Percentiles rank a stretch among this genome's conserved stretches.
These are phyloP conservation scores for Muscina levida DNA, from an alignment of 2,888 invertebrate genomes.

Conservation along the genomic window DNA sequence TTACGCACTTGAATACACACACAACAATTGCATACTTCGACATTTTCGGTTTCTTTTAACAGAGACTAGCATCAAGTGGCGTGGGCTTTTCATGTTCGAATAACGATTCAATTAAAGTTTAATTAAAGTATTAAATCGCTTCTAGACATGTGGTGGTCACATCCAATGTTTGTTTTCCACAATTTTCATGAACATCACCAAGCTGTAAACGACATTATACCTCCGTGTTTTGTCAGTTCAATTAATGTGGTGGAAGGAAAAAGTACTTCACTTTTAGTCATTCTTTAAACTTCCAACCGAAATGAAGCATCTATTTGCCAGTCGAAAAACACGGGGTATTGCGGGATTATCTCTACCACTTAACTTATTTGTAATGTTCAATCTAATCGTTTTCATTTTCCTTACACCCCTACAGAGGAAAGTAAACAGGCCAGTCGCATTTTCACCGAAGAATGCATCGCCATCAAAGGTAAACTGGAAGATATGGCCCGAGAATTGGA, in stretches of 20 bases:
- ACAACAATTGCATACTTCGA: constrained; percentile 7
- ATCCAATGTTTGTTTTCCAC: not conserved
- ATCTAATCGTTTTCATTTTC: constrained; percentile 5
- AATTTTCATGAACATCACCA: constrained; percentile 1
- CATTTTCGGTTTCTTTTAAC: not conserved
- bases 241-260: constrained; percentile 33
- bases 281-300: constrained; percentile 7
- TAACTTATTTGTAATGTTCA: not conserved
- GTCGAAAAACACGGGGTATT: constrained; percentile 75
- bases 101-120: constrained; percentile 52
- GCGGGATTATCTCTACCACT: constrained; percentile 9
- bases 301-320: constrained; percentile 76
- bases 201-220: constrained; percentile 23
- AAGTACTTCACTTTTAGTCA: too few relatives aligned
- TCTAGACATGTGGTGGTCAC: constrained; percentile 42
- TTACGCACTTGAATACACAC: constrained; percentile 25
- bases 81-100: constrained; percentile 50
- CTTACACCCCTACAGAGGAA: constrained; percentile 83
- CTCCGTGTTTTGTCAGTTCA: constrained; percentile 47
- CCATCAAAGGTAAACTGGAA: constrained; percentile 90
- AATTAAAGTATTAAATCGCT: constrained; percentile 51
- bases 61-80: constrained; percentile 23
- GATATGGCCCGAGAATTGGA: constrained; percentile 92
- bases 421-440: constrained; percentile 92
- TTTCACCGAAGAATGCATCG: constrained; percentile 89